Conservation (phyloP, 2,113 vertebrate genomes). For the Aspiorhynchus laticeps region DNA sequence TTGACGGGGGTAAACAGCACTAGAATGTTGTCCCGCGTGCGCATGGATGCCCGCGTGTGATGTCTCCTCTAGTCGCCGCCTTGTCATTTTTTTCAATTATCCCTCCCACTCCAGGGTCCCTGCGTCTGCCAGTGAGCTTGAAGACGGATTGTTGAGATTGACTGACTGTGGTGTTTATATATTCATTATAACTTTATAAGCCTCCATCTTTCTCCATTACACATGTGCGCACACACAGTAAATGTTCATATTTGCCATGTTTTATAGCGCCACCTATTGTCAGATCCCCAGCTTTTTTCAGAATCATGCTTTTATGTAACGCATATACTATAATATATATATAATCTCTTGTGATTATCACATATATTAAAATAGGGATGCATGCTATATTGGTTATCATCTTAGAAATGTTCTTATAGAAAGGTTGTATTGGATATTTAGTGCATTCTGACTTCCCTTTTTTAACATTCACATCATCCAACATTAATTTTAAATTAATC, state of each 20-base stretch:
- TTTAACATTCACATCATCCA: neutral
- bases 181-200: constrained; percentile 74
- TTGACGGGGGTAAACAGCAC: constrained; percentile 81
- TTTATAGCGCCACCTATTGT: constrained; percentile 6
- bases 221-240: constrained; percentile 18
- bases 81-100: constrained; percentile 83
- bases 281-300: neutral
- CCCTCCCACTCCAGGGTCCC: constrained; percentile 59
- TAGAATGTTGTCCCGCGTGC: constrained; percentile 70
- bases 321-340: too few relatives aligned
- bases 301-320: neutral
- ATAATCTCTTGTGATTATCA: neutral
- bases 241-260: neutral
- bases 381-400: neutral
- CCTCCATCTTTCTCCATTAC: constrained; percentile 50
- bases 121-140: constrained; percentile 64
- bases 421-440: neutral
- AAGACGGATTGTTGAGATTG: constrained; percentile 75
- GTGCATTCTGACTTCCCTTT: neutral
- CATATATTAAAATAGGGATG: neutral
- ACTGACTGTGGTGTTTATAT: constrained; percentile 77
- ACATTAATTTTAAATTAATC: neutral
- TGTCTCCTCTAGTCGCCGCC: constrained; percentile 66
- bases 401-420: neutral
- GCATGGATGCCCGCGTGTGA: constrained; percentile 50